Evolutionary conservation across 1,140 invertebrate genomes (phyloP).

Genomic region (Penaeus indicus): DNA sequence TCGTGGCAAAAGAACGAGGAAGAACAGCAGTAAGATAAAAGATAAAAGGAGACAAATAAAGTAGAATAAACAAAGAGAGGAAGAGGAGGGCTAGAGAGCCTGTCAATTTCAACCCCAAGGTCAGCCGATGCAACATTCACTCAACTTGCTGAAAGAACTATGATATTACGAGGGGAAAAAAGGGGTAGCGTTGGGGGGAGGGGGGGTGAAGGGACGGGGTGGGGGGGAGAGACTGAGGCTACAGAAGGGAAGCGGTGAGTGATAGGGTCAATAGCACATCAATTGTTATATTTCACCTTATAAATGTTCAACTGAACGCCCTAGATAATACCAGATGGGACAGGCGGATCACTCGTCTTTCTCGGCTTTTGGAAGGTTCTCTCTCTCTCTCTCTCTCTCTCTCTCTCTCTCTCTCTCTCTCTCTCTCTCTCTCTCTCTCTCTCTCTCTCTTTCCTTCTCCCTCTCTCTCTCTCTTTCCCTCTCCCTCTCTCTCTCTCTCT

Average conservation of each 20-base stretch:
- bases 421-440: too few species aligned
- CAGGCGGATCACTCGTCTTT: background rate
- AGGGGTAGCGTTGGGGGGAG: background rate
- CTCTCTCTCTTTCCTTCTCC: background rate
- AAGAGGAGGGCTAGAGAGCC: background rate
- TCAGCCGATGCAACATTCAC: background rate
- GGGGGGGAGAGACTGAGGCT: background rate
- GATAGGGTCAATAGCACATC: constrained; percentile 6
- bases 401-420: too few species aligned
- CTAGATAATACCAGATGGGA: background rate
- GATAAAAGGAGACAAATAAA: background rate
- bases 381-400: too few species aligned
- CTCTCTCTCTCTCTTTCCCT: constrained; percentile 15
- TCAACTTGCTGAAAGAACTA: background rate
- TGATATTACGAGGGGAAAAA: background rate
- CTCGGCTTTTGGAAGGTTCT: too few species aligned
- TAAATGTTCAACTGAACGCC: constrained; percentile 4
- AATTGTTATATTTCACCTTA: background rate
- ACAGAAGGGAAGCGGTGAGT: constrained; percentile 34
- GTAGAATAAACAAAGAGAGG: constrained; percentile 1
- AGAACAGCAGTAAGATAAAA: background rate
- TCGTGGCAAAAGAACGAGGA: background rate
- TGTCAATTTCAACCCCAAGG: background rate
- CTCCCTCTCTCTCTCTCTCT: constrained; percentile 29
- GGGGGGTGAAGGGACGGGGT: background rate